A percentile compares a stretch with the other conserved stretches of the same genome.
Conservation (phyloP, 2,113 vertebrate genomes). For the Peromyscus californicus region DNA sequence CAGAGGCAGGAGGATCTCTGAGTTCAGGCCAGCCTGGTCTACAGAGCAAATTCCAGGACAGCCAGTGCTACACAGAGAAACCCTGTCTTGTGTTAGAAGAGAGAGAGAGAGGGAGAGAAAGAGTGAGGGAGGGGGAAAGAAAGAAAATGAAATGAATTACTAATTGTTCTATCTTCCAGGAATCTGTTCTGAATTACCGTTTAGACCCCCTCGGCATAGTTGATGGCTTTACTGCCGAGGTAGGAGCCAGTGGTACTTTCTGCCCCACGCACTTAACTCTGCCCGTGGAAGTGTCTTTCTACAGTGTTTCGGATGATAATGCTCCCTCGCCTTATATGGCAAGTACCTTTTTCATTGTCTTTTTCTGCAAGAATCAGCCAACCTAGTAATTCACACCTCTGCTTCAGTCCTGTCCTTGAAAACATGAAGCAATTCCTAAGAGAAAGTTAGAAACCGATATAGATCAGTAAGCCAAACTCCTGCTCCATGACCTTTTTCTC, state of each 20-base stretch:
- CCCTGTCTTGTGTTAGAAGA: no score
- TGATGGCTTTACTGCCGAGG: conserved; percentile 97
- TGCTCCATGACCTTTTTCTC: not conserved
- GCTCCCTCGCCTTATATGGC: conserved; percentile 99
- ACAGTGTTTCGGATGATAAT: conserved; percentile 98
- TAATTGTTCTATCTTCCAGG: conserved; percentile 86
- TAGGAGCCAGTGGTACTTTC: conserved; percentile 97
- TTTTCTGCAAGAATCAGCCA: conserved; percentile 12
- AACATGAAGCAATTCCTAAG: conserved; percentile 22
- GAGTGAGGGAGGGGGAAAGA: not conserved
- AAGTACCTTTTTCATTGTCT: conserved; percentile 74
- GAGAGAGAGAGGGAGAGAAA: no score
- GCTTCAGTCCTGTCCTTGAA: not conserved
- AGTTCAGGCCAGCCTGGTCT: no score
- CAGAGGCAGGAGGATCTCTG: not conserved
- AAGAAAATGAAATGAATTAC: not conserved
- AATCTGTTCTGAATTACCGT: conserved; percentile 98
- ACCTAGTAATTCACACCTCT: conserved; percentile 16
- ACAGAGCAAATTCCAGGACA: not conserved
- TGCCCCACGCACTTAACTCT: conserved; percentile 98
- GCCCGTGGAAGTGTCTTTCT: conserved; percentile 98
- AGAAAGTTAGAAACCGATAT: conserved; percentile 21
- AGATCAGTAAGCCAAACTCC: not conserved
- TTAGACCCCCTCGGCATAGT: conserved; percentile 95
- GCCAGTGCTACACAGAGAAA: not conserved